Base-by-base conservation (phyloP, 2,888 invertebrate species). In the Arge pagana region DNA sequence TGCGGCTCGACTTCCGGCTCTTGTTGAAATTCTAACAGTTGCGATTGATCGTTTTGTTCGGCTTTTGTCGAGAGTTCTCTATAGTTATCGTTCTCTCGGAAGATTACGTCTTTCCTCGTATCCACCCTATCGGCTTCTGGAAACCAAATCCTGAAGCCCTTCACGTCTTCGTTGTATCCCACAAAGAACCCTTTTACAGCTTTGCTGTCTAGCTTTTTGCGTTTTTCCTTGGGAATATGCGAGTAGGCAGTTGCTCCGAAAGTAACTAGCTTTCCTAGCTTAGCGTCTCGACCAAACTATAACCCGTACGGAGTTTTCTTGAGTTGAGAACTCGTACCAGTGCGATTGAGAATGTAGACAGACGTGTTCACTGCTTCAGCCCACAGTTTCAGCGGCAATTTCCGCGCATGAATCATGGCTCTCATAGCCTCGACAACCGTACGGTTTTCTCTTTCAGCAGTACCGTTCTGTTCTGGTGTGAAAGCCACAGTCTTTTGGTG, bases 311-410 rank as follows among this genome's bases (percentile, higher is more conserved):
- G 62, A 30, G 65, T 61, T 24, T 50, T 54, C 24, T 61, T 56
- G 2, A 48, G 16, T 4, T 61, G 58, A 19, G 66, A 61, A 18
- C 57, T 68, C 4, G 64, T 64, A 16, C 67, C 64, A 1, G 56
- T 70, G 37, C 70, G 56, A 50, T 74, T 76, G 2, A 75, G 52
- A 21, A 71, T 50, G 52, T 67, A 72, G 2, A 65, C 63, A 7
- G 69, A 70, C 49, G 64, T 67, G 5, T 68, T 63, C 0, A 72
- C 64, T 3, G 74, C 76, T 59, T 77, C 75, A 3, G 72, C 72
- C 75, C 73, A 76, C 4, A 70, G 57, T 10, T 60, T 59, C 16
- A 59, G 45, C 19, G 54, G 40, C n/a, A 68, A 31, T 1, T 61
- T 63, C 19, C 45, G 55, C 1, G 28, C 54, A 19, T 57, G 52